Conservation (phyloP, 2,888 invertebrate genomes). For the Nebria brevicollis region DNA sequence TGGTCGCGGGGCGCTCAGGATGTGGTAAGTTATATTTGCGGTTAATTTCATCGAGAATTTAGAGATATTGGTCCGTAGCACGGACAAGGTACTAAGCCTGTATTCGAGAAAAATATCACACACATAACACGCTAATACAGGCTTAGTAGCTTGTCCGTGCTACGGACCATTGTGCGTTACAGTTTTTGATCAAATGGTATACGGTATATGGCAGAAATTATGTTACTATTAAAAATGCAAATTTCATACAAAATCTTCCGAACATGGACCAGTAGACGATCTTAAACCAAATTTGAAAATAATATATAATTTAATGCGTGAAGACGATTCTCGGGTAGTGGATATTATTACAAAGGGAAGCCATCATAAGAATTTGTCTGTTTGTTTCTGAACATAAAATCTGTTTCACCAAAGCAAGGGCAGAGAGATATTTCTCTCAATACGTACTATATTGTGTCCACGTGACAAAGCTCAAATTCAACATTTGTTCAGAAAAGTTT, state of each 20-base stretch:
- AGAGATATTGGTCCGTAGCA: too few species aligned
- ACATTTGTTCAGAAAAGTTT: constrained; percentile 48
- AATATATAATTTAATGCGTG: neutral
- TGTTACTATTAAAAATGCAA: neutral
- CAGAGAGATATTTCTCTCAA: constrained; percentile 50
- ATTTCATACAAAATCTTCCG: neutral
- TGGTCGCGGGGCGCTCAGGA: too few species aligned
- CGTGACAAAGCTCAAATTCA: constrained; percentile 49
- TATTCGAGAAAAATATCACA: too few species aligned
- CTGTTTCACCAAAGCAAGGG: constrained; percentile 51
- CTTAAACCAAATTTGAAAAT: neutral
- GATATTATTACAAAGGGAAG: neutral
- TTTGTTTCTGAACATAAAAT: neutral
- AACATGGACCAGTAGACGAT: neutral
- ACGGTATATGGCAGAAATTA: neutral
- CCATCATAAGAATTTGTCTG: neutral
- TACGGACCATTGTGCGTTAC: too few species aligned
- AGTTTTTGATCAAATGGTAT: too few species aligned
- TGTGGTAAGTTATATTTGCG: too few species aligned
- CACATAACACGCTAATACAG: too few species aligned
- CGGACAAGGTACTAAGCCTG: too few species aligned
- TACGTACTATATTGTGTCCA: constrained; percentile 50
- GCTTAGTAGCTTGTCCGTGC: too few species aligned
- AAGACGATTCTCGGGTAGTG: neutral
- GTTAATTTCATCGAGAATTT: too few species aligned